phyloP scores from a whole-genome alignment of 2,113 vertebrate genomes.

The Eulacestoma nigropectus region DNA sequence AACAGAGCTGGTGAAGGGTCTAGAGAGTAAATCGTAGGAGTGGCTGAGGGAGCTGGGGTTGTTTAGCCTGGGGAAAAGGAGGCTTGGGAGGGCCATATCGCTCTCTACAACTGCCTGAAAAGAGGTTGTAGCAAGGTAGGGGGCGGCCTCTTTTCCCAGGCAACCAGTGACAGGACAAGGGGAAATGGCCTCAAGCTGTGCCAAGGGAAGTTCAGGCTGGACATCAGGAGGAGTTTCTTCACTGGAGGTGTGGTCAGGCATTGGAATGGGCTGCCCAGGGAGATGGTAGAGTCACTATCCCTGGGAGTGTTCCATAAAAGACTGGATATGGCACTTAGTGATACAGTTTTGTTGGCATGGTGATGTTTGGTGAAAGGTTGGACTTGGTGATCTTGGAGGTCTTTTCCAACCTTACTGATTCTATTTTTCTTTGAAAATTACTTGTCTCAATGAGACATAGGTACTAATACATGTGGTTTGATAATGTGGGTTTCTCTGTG shows the following conservation, averaged over 20 bases:
- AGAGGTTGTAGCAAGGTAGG: neutral
- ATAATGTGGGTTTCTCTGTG: neutral
- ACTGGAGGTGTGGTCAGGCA: neutral
- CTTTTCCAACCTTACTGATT: neutral
- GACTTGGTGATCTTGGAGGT: neutral
- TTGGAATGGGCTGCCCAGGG: neutral
- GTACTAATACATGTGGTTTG: neutral
- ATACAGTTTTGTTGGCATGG: neutral
- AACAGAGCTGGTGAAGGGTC: no score
- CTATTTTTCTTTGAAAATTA: neutral
- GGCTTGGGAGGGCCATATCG: fast-evolving
- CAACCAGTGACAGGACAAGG: neutral
- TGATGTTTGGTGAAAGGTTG: neutral
- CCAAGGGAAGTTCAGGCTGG: neutral
- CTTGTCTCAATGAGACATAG: neutral
- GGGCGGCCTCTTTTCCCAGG: neutral
- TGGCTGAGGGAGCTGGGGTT: neutral
- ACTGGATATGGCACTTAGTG: neutral
- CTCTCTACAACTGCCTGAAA: neutral
- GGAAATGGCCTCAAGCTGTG: neutral
- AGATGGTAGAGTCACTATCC: neutral
- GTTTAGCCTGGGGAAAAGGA: neutral
- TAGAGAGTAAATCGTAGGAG: neutral
- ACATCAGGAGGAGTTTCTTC: neutral
- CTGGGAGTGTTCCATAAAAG: neutral